Base-by-base conservation (phyloP, 2,113 vertebrate genomes). In the Crotalus horridus region DNA sequence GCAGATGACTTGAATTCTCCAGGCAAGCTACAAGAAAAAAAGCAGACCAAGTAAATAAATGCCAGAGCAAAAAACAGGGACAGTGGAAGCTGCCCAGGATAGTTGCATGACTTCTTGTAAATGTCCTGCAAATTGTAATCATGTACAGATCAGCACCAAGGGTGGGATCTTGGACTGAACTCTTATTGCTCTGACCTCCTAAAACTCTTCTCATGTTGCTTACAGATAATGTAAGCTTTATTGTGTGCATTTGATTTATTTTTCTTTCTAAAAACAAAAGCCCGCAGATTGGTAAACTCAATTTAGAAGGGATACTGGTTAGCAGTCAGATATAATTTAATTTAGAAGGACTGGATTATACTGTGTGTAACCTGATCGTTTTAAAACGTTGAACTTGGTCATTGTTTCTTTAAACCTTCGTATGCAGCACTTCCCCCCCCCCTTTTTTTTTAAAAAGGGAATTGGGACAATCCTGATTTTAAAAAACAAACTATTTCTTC, bases 291-390 rank as follows among this genome's bases (percentile, higher is more conserved):
- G 92, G 96, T 96, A 96, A 97, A 97, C 93, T 86, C 96, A 96
- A 97, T 97, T 96, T 96, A 96, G 96, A 96, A 95, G 96, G 96
- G 96, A 96, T 94, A 96, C 95, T 95, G 96, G 92, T 96, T 96
- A 96, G 95, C 93, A 92, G 96, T 51, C 93, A 85, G 93, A 95
- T 96, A 92, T 97, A 96, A 97, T 96, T 97, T 96, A 95, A 97
- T 96, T 97, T 96, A 95, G 95, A 96, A 95, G 86, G n/a, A 23
- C 92, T 96, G 96, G 95, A 96, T 94, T 96, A 96, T 95, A 88
- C 95, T 91, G 93, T 95, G 90, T 7, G 96, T 94, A 97, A 97
- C 94, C 20, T 0, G 90, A 97, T 96, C 95, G 0, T 87, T 94
- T 12, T 2, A 53, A 43, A 17, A 5, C 1, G 9, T 26, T 58